phyloP scores from a whole-genome alignment of 1,140 invertebrate genomes.

The Drosophila trapezifrons region DNA sequence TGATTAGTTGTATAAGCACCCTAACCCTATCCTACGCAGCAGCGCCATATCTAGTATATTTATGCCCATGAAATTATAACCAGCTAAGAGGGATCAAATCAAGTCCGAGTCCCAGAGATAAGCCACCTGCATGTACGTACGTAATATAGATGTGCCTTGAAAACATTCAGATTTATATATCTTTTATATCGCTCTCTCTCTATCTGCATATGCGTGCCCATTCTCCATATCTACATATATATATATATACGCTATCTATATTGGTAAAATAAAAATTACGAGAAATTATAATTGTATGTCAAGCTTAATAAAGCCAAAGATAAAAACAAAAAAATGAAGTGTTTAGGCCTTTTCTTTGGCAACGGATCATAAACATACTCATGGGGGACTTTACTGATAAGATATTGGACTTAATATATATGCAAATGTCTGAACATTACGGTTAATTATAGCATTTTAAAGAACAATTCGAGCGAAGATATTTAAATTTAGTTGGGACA shows the following conservation, averaged over 20 bases:
- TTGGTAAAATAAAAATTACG: constrained; percentile 21
- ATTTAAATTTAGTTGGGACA: background rate
- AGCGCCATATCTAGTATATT: constrained; percentile 48
- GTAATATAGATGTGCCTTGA: constrained; percentile 27
- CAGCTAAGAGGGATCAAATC: constrained; percentile 29
- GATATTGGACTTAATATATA: background rate
- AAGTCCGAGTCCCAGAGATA: constrained; percentile 15
- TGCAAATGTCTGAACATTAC: background rate
- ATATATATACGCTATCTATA: constrained; percentile 18
- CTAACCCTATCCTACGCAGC: constrained; percentile 2
- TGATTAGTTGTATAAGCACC: constrained; percentile 45
- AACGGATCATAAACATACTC: background rate
- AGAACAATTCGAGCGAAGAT: background rate
- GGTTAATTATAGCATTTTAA: background rate
- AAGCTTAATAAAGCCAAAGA: constrained; percentile 62
- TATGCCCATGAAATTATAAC: constrained; percentile 29
- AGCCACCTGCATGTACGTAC: constrained; percentile 11
- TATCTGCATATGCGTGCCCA: constrained; percentile 18
- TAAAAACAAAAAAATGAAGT: constrained; percentile 24
- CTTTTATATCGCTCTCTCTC: constrained; percentile 14
- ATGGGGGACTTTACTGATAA: background rate
- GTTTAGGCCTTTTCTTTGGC: background rate
- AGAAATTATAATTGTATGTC: constrained; percentile 40
- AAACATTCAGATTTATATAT: constrained; percentile 21
- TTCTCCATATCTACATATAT: constrained; percentile 24